Conservation (phyloP, 2,113 vertebrate genomes). For the Stigmatopora nigra region DNA sequence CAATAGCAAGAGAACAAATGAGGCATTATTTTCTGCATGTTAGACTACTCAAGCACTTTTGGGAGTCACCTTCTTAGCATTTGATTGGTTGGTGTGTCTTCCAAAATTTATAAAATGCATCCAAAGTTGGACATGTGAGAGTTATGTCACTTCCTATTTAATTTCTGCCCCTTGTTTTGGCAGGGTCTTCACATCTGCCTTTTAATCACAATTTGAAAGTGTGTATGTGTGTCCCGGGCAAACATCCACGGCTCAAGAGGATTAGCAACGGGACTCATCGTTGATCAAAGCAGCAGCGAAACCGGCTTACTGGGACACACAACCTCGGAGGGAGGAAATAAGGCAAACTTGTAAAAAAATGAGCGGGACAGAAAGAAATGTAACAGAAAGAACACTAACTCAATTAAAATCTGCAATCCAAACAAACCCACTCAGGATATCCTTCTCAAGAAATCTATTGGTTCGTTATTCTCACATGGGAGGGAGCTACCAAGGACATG, state of each 20-base stretch:
- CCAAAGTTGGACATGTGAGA: constrained; percentile 8
- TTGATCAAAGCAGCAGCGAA: constrained; percentile 57
- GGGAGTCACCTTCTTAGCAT: neutral
- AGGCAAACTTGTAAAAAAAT: constrained; percentile 21
- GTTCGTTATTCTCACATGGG: neutral
- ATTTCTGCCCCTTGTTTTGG: constrained; percentile 37
- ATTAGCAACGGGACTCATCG: constrained; percentile 54
- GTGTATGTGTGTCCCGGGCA: constrained; percentile 40
- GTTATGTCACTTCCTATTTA: constrained; percentile 33
- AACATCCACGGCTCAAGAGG: constrained; percentile 58
- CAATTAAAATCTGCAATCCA: neutral
- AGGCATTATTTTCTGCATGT: neutral
- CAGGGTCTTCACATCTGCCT: constrained; percentile 44
- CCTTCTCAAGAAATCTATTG: neutral
- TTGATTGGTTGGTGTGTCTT: neutral
- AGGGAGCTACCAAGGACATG: neutral
- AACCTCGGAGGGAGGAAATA: constrained; percentile 28
- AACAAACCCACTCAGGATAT: neutral
- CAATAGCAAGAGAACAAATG: neutral
- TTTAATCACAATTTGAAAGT: constrained; percentile 57
- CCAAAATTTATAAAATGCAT: neutral
- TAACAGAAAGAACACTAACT: constrained; percentile 1
- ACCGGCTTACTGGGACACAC: constrained; percentile 53
- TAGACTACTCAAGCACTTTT: neutral
- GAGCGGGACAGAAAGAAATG: neutral